Evolutionary conservation across 2,113 vertebrate genomes (phyloP).

Genomic region (Drymodes brunneopygia): DNA sequence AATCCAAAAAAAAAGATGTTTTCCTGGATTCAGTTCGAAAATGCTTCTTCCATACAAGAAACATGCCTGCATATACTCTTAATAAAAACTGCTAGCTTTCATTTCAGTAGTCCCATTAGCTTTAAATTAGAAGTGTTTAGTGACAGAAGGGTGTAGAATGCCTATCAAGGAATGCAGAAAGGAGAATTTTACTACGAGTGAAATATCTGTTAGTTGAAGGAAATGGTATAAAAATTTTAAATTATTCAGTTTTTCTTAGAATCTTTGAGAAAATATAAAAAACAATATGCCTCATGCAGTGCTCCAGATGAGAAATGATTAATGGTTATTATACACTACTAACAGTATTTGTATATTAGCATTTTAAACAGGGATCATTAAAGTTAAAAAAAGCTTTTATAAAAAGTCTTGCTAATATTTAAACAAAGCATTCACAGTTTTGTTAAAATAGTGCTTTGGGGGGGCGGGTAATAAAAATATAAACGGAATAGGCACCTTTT

Average conservation of each 20-base stretch:
- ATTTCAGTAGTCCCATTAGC: background rate
- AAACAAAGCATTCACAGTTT: background rate
- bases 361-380: background rate
- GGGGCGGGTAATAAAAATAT: background rate
- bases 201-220: background rate
- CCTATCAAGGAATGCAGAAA: background rate
- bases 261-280: background rate
- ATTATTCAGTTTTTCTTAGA: background rate
- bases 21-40: background rate
- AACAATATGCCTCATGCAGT: background rate
- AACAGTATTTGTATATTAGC: background rate
- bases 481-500: background rate
- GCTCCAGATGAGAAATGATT: background rate
- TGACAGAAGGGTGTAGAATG: background rate
- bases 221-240: background rate
- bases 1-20: background rate
- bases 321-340: background rate
- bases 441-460: background rate
- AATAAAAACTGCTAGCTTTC: background rate
- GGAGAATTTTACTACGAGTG: background rate
- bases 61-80: background rate
- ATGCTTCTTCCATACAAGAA: background rate
- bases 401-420: background rate
- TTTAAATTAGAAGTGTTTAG: background rate
- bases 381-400: background rate